Percentiles rank a stretch among this genome's conserved stretches.
These are phyloP conservation scores for Ptychobarbus kaznakovi DNA, from an alignment of 2,797 vertebrate genomes.

Conservation along the genomic window DNA sequence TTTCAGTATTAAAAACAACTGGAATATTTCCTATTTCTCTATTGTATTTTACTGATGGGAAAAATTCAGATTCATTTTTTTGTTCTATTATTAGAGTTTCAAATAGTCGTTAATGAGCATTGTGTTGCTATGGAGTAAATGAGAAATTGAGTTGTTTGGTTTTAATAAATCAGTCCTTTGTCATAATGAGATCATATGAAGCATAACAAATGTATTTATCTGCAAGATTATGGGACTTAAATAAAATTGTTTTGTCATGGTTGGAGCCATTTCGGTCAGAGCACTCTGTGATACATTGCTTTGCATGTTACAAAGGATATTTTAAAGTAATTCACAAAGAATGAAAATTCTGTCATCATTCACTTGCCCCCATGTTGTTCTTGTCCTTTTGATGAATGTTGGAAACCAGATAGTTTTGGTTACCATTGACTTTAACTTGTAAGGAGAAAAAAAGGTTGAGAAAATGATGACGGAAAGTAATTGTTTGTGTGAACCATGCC, in stretches of 20 bases:
- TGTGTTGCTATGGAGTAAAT: slow-evolving; percentile 7
- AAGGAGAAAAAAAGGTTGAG: background rate
- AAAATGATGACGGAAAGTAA: background rate
- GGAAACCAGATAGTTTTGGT: background rate
- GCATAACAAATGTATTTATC: slow-evolving; percentile 44
- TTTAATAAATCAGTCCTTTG: slow-evolving; percentile 24
- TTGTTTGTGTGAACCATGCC: background rate
- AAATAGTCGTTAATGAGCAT: slow-evolving; percentile 3
- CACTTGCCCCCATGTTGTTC: background rate
- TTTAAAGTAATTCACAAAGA: background rate
- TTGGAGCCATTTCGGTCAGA: slow-evolving; percentile 31
- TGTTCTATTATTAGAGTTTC: background rate
- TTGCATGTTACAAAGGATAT: background rate
- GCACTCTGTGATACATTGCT: background rate
- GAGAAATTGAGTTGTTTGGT: slow-evolving; percentile 17
- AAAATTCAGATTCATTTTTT: background rate
- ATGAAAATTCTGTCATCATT: background rate
- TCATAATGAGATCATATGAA: slow-evolving; percentile 61
- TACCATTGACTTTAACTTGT: background rate
- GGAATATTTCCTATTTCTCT: background rate
- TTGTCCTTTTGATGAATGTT: background rate
- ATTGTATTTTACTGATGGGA: background rate
- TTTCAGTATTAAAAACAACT: background rate
- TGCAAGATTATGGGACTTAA: slow-evolving; percentile 56
- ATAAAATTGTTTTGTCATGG: slow-evolving; percentile 61